Conservation (phyloP, 2,888 invertebrate species). For the Phoenoteleia sp. region DNA sequence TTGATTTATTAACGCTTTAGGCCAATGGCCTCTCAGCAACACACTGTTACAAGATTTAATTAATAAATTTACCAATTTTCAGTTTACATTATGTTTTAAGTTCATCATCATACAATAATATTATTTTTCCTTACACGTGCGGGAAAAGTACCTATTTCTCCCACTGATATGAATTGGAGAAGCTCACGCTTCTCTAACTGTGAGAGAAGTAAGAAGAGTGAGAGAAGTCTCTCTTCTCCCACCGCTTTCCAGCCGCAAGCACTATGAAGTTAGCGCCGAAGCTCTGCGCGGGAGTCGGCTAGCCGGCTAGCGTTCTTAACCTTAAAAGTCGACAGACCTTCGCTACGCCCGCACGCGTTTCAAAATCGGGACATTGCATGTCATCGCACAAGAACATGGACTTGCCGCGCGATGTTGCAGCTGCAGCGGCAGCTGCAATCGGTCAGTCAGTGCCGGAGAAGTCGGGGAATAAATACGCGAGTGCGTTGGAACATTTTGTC, state of each 20-base stretch:
- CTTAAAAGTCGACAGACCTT: background rate
- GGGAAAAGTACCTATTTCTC: conserved; percentile 1
- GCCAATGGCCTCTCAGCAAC: too few species aligned
- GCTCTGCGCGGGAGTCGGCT: background rate
- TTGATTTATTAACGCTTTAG: too few species aligned
- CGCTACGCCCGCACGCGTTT: background rate
- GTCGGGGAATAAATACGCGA: conserved; percentile 1
- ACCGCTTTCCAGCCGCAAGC: background rate
- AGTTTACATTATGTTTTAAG: too few species aligned
- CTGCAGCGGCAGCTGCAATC: conserved; percentile 4
- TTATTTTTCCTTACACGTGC: conserved; percentile 7
- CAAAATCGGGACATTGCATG: background rate
- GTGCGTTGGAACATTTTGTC: background rate
- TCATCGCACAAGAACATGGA: background rate
- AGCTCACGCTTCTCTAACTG: background rate
- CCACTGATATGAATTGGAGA: background rate
- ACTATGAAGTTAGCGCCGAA: conserved; percentile 11
- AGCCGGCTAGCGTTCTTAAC: background rate
- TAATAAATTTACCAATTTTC: too few species aligned
- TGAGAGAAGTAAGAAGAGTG: conserved; percentile 8
- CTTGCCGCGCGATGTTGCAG: background rate
- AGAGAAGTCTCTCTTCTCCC: conserved; percentile 12
- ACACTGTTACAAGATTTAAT: too few species aligned
- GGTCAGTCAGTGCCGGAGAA: background rate
- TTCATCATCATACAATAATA: too few species aligned